Base-by-base conservation (phyloP, 1,140 invertebrate genomes). In the Brachionus asplanchnoidis region DNA sequence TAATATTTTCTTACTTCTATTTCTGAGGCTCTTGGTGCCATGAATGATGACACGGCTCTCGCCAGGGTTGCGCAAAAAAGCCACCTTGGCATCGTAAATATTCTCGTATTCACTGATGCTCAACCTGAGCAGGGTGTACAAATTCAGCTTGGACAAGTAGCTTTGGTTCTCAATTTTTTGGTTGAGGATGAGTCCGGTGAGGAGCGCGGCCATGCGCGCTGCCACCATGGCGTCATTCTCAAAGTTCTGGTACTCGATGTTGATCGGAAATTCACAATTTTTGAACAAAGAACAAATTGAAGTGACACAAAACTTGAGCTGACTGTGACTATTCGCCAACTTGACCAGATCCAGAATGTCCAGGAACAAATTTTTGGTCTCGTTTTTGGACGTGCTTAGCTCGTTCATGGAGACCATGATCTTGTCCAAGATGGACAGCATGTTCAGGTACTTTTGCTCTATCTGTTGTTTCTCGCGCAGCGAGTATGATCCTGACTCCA, bases 231-330 rank as follows among this genome's bases (percentile, higher is more conserved):
- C 79, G 40, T 68, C 65, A 26, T 60, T 46, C 32, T 82, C 79
- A 9, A 68, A 65, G 42, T 68, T 46, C 14, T 65, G 26, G 36
- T 82, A 82, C 17, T 60, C 65, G 12, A 82, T 82, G n/a, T 82
- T 44, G 12, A 82, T 68, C 1, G 79, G 79, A 82, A 82, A 82
- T 65, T 82, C 79, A 28, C 79, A 82, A 68, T 68, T 82, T 65
- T 82, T 68, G 32, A 82, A 60, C 32, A 82, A 60, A 11, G 36
- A 44, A 65, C 79, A 82, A 20, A 82, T 65, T 66, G 65, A 82
- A 12, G 53, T 17, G 8, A 65, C 23, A 66, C 79, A 82, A 68
- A 65, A 65, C 40, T 82, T 77, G n/a, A 77, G 20, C 32, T 77
- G 42, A 50, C 42, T 50, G 23, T 77, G 73, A 23, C 20, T 26